Conservation (phyloP, 2,888 invertebrate genomes). For the Drosophila emarginata region DNA sequence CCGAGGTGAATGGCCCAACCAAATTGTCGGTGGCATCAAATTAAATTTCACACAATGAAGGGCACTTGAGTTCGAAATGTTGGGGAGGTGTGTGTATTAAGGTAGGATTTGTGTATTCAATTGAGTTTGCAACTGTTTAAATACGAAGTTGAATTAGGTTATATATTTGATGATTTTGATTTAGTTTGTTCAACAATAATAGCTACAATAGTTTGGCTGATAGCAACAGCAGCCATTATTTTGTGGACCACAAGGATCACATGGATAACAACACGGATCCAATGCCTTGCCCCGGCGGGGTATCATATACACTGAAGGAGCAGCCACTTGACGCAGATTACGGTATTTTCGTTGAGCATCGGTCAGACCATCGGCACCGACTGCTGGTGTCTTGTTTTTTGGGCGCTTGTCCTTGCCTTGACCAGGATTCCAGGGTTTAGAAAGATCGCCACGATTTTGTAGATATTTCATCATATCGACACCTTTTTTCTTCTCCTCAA, state of each 20-base stretch:
- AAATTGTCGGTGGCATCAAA: slow-evolving; percentile 16
- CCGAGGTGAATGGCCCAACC: background rate
- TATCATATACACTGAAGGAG: slow-evolving; percentile 56
- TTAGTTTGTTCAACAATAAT: slow-evolving; percentile 8
- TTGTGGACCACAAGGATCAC: slow-evolving; percentile 40
- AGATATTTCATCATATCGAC: slow-evolving; percentile 62
- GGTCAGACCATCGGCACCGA: slow-evolving; percentile 55
- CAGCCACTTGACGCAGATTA: slow-evolving; percentile 40
- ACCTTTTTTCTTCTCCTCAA: slow-evolving; percentile 34
- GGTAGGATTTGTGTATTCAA: background rate
- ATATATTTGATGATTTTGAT: background rate
- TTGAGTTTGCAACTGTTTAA: slow-evolving; percentile 4
- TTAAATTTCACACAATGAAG: slow-evolving; percentile 17
- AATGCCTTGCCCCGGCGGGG: slow-evolving; percentile 58
- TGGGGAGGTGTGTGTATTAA: background rate
- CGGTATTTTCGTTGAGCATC: slow-evolving; percentile 45
- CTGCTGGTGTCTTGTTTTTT: slow-evolving; percentile 38
- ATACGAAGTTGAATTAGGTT: background rate
- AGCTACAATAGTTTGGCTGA: slow-evolving; percentile 12
- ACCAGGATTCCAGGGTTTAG: slow-evolving; percentile 45
- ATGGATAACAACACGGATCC: slow-evolving; percentile 36
- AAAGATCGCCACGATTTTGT: slow-evolving; percentile 32
- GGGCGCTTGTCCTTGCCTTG: slow-evolving; percentile 65
- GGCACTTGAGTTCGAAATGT: background rate
- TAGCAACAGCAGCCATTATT: background rate